phyloP scores from a whole-genome alignment of 2,797 vertebrate species.

The Rhadinocentrus ornatus region DNA sequence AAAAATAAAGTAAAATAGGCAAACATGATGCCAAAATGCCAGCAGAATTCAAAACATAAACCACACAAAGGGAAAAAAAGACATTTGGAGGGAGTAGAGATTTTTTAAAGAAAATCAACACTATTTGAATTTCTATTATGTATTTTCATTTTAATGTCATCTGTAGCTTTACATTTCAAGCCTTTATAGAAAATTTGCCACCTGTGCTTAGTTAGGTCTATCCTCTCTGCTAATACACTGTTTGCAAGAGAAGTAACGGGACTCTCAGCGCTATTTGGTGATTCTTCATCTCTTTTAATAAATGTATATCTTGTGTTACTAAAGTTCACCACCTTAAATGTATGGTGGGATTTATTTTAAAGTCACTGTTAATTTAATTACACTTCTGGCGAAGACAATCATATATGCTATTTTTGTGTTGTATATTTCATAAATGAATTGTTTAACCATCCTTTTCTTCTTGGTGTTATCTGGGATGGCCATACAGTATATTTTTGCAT shows the following conservation, averaged over 20 bases:
- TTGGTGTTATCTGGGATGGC: too few species aligned
- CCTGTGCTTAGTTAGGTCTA: slow-evolving; percentile 73
- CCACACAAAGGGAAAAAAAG: too few species aligned
- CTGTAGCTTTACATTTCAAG: slow-evolving; percentile 53
- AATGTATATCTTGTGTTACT: slow-evolving; percentile 17
- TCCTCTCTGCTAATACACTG: slow-evolving; percentile 58
- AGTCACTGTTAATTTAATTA: neutral
- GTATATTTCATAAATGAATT: too few species aligned
- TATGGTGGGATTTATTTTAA: neutral
- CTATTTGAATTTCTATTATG: slow-evolving; percentile 39
- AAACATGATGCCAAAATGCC: too few species aligned
- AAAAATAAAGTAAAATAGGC: too few species aligned
- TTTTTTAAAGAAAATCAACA: slow-evolving; percentile 2
- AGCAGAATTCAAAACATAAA: too few species aligned
- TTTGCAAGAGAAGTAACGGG: slow-evolving; percentile 64
- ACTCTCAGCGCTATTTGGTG: slow-evolving; percentile 68
- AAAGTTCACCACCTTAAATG: neutral
- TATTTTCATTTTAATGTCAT: neutral
- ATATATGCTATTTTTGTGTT: too few species aligned
- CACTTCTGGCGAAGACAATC: neutral
- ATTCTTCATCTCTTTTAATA: slow-evolving; percentile 37
- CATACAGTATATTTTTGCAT: too few species aligned
- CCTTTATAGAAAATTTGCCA: slow-evolving; percentile 68
- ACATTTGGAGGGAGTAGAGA: too few species aligned
- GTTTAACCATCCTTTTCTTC: too few species aligned